Percentiles rank a stretch among this genome's conserved stretches.
Evolutionary conservation across 2,797 vertebrate genomes (phyloP).

Genomic region (Clamator glandarius): DNA sequence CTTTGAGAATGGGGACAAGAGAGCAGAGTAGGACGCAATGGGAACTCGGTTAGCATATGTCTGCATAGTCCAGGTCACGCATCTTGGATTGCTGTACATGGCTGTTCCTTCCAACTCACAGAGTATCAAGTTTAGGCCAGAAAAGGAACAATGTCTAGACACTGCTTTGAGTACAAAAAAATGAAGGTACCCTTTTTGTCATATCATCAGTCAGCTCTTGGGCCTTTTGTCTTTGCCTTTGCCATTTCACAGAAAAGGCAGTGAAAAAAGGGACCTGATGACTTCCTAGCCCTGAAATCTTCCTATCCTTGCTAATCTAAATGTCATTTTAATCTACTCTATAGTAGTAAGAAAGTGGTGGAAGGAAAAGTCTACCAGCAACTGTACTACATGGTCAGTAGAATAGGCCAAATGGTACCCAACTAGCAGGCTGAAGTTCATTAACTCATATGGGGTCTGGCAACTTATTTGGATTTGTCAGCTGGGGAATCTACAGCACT

Average conservation of each 20-base stretch:
- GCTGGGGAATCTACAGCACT: neutral
- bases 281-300: neutral
- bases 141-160: neutral
- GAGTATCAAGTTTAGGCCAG: constrained; percentile 18
- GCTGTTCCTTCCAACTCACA: neutral
- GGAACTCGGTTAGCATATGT: neutral
- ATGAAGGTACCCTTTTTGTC: neutral
- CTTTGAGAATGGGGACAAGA: neutral
- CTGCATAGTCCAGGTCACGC: neutral
- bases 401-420: neutral
- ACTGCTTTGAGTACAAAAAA: neutral
- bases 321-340: too few species aligned
- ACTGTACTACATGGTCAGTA: neutral
- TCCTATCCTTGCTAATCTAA: neutral
- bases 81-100: neutral
- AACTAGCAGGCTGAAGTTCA: neutral
- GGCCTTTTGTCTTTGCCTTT: neutral
- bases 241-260: neutral
- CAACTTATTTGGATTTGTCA: neutral
- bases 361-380: neutral
- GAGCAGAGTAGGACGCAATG: neutral
- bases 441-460: neutral
- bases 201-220: neutral
- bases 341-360: too few species aligned
- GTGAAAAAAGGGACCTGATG: neutral